Percentiles rank a stretch among this genome's conserved stretches.
These are phyloP conservation scores for Meteorus cinctellus DNA, from an alignment of 2,888 invertebrate species.

Conservation along the genomic window DNA sequence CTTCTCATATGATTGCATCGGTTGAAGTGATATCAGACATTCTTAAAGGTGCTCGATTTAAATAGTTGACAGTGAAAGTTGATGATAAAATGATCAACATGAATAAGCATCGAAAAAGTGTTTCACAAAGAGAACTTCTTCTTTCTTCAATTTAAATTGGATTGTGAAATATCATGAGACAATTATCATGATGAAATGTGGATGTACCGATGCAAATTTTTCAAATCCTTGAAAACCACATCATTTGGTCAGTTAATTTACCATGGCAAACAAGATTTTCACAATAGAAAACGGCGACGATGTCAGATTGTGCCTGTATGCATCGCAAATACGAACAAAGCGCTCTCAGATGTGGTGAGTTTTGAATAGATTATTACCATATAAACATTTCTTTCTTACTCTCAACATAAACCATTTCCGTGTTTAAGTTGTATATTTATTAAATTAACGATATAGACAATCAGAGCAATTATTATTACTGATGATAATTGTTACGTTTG, in stretches of 20 bases:
- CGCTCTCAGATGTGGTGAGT: slow-evolving; percentile 68
- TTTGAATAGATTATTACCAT: not conserved
- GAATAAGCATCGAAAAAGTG: not conserved
- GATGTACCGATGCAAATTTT: slow-evolving; percentile 73
- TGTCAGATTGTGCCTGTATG: slow-evolving; percentile 71
- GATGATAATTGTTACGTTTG: slow-evolving; percentile 24
- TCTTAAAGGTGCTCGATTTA: not conserved
- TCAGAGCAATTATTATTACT: not conserved
- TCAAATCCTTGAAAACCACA: slow-evolving; percentile 73
- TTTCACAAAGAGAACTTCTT: slow-evolving; percentile 46
- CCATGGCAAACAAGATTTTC: slow-evolving; percentile 75
- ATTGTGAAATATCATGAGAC: slow-evolving; percentile 51
- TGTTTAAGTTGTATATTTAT: not conserved
- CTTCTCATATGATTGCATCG: no score
- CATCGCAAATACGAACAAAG: slow-evolving; percentile 61
- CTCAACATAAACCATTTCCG: not conserved
- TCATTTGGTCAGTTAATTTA: slow-evolving; percentile 77
- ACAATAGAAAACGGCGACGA: slow-evolving; percentile 64
- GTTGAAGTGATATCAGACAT: not conserved
- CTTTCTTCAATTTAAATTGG: slow-evolving; percentile 43
- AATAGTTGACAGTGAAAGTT: not conserved
- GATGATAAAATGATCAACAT: not conserved
- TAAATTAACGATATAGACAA: slow-evolving; percentile 3
- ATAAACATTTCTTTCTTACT: not conserved
- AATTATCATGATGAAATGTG: slow-evolving; percentile 49